phyloP scores from a whole-genome alignment of 2,888 invertebrate genomes.

The Gymnocheta viridis region DNA sequence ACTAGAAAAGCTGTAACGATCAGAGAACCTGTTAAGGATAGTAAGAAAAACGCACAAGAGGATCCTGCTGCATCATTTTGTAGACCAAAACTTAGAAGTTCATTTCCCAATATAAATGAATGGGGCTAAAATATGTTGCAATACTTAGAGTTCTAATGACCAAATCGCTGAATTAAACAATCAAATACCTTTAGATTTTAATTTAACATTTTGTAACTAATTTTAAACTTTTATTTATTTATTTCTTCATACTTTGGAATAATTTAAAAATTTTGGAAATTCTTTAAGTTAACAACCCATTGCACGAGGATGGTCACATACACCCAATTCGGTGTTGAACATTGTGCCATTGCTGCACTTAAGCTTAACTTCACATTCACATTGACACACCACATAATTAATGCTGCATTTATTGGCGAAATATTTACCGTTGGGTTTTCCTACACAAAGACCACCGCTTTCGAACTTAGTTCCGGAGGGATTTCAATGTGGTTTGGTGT shows the following conservation, averaged over 20 bases:
- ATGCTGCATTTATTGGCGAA: conserved; percentile 63
- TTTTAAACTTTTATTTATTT: neutral
- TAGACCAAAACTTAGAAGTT: too few relatives aligned
- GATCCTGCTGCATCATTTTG: too few relatives aligned
- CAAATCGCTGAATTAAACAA: too few relatives aligned
- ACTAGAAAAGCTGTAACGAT: too few relatives aligned
- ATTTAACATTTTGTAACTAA: too few relatives aligned
- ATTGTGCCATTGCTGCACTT: conserved; percentile 70
- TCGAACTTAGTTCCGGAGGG: conserved; percentile 76
- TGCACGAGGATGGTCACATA: conserved; percentile 75
- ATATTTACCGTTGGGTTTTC: conserved; percentile 70
- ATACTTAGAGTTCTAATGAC: too few relatives aligned
- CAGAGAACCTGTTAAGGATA: too few relatives aligned
- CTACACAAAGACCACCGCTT: conserved; percentile 72
- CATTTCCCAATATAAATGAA: too few relatives aligned
- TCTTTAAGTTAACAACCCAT: conserved; percentile 68
- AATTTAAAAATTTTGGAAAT: neutral
- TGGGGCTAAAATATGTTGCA: too few relatives aligned
- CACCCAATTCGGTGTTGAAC: conserved; percentile 60
- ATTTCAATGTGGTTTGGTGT: neutral
- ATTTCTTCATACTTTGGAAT: neutral
- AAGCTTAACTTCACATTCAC: conserved; percentile 75
- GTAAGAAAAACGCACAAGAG: too few relatives aligned
- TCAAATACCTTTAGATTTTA: too few relatives aligned
- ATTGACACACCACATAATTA: conserved; percentile 75